These are phyloP conservation scores for Pseudococcus jackbeardsleyi DNA, from an alignment of 2,888 invertebrate genomes.

Conservation along the genomic window DNA sequence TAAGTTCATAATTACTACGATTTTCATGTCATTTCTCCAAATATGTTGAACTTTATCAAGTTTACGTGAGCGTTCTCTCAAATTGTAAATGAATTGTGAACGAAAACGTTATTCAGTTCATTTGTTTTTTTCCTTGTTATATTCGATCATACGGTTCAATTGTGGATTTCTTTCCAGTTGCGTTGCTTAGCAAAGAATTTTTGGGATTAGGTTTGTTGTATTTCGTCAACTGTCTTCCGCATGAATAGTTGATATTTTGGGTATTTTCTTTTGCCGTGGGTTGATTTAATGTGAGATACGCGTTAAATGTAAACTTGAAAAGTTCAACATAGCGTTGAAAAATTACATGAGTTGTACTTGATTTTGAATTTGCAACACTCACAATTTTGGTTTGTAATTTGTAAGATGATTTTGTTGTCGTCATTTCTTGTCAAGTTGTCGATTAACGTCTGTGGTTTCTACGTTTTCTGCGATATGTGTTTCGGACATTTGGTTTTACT, in stretches of 20 bases:
- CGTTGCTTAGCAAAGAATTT: too few species aligned
- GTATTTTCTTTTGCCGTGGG: too few species aligned
- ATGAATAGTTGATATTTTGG: too few species aligned
- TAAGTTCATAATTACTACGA: neutral
- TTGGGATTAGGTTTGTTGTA: too few species aligned
- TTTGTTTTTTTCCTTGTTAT: neutral
- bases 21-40: neutral
- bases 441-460: neutral
- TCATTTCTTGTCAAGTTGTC: neutral
- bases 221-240: too few species aligned
- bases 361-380: neutral
- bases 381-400: constrained; percentile 36
- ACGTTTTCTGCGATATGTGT: neutral
- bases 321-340: neutral
- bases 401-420: neutral
- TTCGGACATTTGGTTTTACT: neutral
- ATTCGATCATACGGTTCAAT: neutral
- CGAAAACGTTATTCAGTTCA: neutral
- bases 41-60: neutral
- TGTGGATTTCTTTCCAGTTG: neutral
- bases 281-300: neutral
- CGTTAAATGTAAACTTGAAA: neutral
- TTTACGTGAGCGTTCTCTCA: neutral
- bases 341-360: neutral
- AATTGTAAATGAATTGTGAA: neutral